A percentile compares a stretch with the other conserved stretches of the same genome.
Conservation (phyloP, 2,113 vertebrate species). For the Tupaia chinensis region DNA sequence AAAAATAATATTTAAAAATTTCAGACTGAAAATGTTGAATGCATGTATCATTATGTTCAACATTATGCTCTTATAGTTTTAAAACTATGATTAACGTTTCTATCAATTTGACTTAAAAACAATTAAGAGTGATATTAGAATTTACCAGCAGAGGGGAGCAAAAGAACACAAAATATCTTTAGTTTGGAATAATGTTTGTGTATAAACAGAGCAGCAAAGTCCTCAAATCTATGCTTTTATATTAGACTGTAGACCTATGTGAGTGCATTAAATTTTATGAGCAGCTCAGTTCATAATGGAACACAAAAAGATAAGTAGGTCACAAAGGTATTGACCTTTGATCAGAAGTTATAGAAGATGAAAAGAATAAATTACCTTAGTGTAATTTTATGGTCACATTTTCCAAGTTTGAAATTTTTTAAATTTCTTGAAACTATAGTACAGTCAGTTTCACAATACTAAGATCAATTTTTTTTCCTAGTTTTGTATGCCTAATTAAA, state of each 20-base stretch:
- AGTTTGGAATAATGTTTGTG: slow-evolving; percentile 5
- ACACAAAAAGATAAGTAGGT: slow-evolving; percentile 38
- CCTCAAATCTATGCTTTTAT: not conserved
- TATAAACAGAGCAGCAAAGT: slow-evolving; percentile 58
- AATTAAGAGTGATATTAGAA: not conserved
- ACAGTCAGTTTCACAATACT: slow-evolving; percentile 9
- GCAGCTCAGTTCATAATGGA: slow-evolving; percentile 31
- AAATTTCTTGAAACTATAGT: slow-evolving; percentile 13
- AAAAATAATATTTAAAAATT: slow-evolving; percentile 27
- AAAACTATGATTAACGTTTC: slow-evolving; percentile 8
- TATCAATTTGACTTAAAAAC: not conserved
- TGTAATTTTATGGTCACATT: slow-evolving; percentile 48
- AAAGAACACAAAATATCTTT: slow-evolving; percentile 69
- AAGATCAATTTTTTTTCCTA: not conserved
- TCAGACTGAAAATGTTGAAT: not conserved
- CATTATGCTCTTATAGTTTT: slow-evolving; percentile 21
- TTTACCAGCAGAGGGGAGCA: slow-evolving; percentile 86
- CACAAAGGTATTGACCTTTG: slow-evolving; percentile 46
- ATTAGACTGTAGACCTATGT: slow-evolving; percentile 34
- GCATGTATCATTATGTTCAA: not conserved
- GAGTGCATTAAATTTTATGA: slow-evolving; percentile 41
- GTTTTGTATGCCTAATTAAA: not conserved
- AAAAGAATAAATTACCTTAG: slow-evolving; percentile 37
- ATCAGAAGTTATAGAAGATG: slow-evolving; percentile 44
- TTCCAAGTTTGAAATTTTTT: slow-evolving; percentile 1